Conservation (phyloP, 2,888 invertebrate species). For the Amblyjoppa proteus region DNA sequence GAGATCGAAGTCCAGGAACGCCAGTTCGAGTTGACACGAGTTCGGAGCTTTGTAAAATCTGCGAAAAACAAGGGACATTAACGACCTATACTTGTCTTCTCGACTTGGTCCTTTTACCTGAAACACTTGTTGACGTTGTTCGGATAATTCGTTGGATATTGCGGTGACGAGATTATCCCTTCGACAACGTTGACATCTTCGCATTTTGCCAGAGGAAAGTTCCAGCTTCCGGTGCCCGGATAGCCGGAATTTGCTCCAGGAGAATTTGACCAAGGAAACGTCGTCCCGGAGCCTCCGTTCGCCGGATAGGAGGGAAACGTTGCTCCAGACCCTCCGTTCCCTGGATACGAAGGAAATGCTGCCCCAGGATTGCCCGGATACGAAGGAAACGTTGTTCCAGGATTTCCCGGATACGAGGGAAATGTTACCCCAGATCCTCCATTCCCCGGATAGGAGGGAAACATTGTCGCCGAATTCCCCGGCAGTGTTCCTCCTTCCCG, state of each 20-base stretch:
- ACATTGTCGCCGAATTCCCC: slow-evolving; percentile 12
- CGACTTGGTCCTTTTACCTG: slow-evolving; percentile 79
- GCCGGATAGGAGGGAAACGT: slow-evolving; percentile 41
- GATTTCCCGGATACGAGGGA: slow-evolving; percentile 33
- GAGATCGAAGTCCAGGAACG: slow-evolving; percentile 85
- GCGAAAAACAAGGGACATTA: slow-evolving; percentile 48
- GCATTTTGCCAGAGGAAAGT: slow-evolving; percentile 75
- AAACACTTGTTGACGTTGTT: slow-evolving; percentile 84
- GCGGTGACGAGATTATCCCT: slow-evolving; percentile 85
- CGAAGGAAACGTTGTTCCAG: slow-evolving; percentile 3
- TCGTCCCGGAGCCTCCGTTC: slow-evolving; percentile 17
- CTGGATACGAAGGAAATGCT: slow-evolving; percentile 36
- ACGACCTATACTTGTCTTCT: background rate
- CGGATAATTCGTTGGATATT: slow-evolving; percentile 85
- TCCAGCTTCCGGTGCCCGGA: slow-evolving; percentile 50
- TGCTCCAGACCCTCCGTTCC: slow-evolving; percentile 24
- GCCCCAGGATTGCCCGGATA: slow-evolving; percentile 41
- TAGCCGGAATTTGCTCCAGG: slow-evolving; percentile 12
- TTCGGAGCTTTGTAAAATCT: slow-evolving; percentile 84
- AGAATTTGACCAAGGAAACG: slow-evolving; percentile 10
- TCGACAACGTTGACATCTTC: slow-evolving; percentile 77
- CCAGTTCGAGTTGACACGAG: slow-evolving; percentile 83
- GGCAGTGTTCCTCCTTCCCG: slow-evolving; percentile 9
- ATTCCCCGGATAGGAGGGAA: slow-evolving; percentile 14
- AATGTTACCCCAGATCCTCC: background rate